phyloP scores from a whole-genome alignment of 2,797 vertebrate genomes.

The Neostethus bicornis region DNA sequence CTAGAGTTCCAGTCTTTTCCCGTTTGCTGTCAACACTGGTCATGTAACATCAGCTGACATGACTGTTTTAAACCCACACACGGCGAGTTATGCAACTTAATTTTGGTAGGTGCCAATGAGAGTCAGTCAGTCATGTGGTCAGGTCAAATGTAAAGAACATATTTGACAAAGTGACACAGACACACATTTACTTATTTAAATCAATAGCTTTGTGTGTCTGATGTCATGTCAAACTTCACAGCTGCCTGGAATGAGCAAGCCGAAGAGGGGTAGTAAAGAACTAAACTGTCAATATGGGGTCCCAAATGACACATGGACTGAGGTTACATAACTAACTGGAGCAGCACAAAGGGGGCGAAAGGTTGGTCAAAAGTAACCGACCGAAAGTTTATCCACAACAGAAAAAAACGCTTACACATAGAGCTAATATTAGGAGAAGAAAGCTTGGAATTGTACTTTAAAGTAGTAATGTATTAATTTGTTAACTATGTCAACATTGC shows the following conservation, averaged over 20 bases:
- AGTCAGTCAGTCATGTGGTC: slow-evolving; percentile 28
- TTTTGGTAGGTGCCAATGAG: slow-evolving; percentile 52
- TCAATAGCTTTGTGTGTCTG: slow-evolving; percentile 31
- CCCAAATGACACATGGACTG: slow-evolving; percentile 43
- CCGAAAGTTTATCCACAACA: too few species aligned
- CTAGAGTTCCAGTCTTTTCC: slow-evolving; percentile 53
- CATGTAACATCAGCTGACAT: slow-evolving; percentile 68
- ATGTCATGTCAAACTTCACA: slow-evolving; percentile 41
- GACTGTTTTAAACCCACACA: slow-evolving; percentile 69
- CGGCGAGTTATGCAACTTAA: slow-evolving; percentile 65
- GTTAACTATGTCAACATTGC: slow-evolving; percentile 62
- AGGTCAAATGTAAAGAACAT: slow-evolving; percentile 24
- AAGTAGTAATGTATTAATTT: slow-evolving; percentile 45
- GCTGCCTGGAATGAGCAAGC: slow-evolving; percentile 8
- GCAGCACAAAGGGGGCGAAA: slow-evolving; percentile 25
- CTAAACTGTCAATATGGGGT: slow-evolving; percentile 55
- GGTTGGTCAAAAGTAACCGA: slow-evolving; percentile 37
- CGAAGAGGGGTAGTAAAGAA: slow-evolving; percentile 32
- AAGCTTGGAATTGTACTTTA: slow-evolving; percentile 27
- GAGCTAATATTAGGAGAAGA: background rate
- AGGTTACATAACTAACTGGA: slow-evolving; percentile 59
- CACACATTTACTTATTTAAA: slow-evolving; percentile 8
- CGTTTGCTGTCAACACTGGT: slow-evolving; percentile 69
- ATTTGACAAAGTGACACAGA: slow-evolving; percentile 9
- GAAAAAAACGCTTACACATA: background rate